phyloP scores from a whole-genome alignment of 2,888 invertebrate species.

The Thecocarcelia acutangulata region DNA sequence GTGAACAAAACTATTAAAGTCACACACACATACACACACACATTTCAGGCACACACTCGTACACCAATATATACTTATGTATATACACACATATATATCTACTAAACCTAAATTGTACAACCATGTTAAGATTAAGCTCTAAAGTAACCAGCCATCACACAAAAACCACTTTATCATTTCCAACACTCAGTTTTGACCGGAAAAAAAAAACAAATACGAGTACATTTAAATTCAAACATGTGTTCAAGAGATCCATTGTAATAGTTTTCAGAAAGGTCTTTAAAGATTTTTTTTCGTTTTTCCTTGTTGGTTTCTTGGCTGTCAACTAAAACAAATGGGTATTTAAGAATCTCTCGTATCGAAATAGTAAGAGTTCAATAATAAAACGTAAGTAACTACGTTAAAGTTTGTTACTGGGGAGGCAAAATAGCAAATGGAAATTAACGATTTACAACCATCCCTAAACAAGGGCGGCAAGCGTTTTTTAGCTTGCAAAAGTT shows the following conservation, averaged over 20 bases:
- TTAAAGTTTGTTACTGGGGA: no score
- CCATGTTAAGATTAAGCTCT: not conserved
- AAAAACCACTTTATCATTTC: slow-evolving; percentile 37
- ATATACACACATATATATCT: not conserved
- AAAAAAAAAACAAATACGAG: not conserved
- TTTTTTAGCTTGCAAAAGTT: no score
- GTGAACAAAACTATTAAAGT: slow-evolving; percentile 23
- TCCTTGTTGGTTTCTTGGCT: not conserved
- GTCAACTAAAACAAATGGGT: slow-evolving; percentile 26
- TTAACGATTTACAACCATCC: no score
- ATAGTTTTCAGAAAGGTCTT: not conserved
- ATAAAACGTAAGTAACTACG: not conserved
- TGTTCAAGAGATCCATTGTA: not conserved
- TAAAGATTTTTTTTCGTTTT: not conserved
- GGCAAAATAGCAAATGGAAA: no score
- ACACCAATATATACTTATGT: not conserved
- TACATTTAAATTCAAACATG: not conserved
- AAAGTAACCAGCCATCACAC: slow-evolving; percentile 6
- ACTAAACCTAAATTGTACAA: not conserved
- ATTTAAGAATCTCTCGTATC: not conserved
- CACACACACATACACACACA: not conserved
- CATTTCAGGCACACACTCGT: no score
- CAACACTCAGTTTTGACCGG: not conserved
- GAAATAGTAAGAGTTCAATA: slow-evolving; percentile 2
- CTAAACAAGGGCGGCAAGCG: no score